phyloP scores from a whole-genome alignment of 2,113 vertebrate species.

The Ploceus nigricollis region DNA sequence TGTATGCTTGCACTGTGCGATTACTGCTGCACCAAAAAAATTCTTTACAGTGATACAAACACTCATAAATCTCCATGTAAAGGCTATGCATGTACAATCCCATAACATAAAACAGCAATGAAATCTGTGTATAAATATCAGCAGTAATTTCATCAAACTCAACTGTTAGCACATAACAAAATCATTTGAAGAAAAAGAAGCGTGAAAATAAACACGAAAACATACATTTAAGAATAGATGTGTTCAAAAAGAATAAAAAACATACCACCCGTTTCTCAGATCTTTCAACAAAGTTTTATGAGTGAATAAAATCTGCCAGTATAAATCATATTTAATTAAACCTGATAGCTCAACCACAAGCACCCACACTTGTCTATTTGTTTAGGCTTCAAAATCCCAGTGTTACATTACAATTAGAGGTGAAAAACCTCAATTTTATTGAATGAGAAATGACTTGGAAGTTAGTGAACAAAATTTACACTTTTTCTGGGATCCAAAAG shows the following conservation, averaged over 20 bases:
- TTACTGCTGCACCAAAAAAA: neutral
- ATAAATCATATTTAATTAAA: neutral
- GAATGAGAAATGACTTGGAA: neutral
- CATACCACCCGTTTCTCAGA: neutral
- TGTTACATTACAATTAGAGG: neutral
- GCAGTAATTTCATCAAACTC: neutral
- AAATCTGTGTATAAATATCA: neutral
- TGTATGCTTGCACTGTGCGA: neutral
- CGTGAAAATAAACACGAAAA: neutral
- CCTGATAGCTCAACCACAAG: neutral
- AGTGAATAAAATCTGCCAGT: neutral
- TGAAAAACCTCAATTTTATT: neutral
- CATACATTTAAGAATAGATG: neutral
- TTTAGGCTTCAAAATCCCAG: neutral
- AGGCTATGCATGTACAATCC: neutral
- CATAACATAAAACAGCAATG: neutral
- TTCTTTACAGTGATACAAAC: neutral
- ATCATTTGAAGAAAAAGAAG: neutral
- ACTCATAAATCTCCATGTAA: neutral
- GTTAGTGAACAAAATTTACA: neutral
- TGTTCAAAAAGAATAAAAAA: neutral
- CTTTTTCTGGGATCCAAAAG: neutral
- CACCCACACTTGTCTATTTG: neutral
- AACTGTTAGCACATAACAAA: neutral
- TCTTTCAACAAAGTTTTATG: neutral